A percentile compares a stretch with the other conserved stretches of the same genome.
These are phyloP conservation scores for Diabrotica balteata DNA, from an alignment of 2,888 invertebrate genomes.

Conservation along the genomic window DNA sequence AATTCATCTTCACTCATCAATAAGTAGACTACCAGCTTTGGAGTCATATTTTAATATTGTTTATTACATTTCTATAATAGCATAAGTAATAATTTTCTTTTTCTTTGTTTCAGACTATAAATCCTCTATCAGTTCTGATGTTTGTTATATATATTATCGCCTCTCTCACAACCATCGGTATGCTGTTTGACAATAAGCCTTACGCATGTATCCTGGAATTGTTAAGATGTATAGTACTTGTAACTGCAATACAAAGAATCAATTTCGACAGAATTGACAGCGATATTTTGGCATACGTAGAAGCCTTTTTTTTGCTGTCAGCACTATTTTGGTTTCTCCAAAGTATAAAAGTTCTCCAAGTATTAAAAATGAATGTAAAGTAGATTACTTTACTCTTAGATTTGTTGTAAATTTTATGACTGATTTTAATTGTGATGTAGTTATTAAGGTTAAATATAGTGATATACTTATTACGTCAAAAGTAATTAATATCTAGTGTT, in stretches of 20 bases:
- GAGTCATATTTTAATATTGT: too few relatives aligned
- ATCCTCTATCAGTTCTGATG: constrained; percentile 65
- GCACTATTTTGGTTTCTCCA: constrained; percentile 72
- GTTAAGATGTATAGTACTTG: constrained; percentile 68
- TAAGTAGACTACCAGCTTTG: too few relatives aligned
- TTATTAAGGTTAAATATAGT: too few relatives aligned
- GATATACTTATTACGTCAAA: too few relatives aligned
- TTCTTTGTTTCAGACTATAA: constrained; percentile 67
- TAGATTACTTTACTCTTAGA: neutral
- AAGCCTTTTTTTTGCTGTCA: constrained; percentile 67
- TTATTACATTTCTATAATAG: too few relatives aligned
- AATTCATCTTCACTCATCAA: too few relatives aligned
- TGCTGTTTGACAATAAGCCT: constrained; percentile 73
- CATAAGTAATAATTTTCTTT: neutral
- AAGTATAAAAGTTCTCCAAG: constrained; percentile 66
- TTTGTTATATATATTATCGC: constrained; percentile 71
- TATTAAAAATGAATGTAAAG: constrained; percentile 44
- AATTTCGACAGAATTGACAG: constrained; percentile 58
- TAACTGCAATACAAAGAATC: constrained; percentile 60
- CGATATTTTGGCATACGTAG: constrained; percentile 61
- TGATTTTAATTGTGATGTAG: too few relatives aligned
- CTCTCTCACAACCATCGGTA: constrained; percentile 73
- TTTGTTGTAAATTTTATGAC: too few relatives aligned
- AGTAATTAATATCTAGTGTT: too few relatives aligned
- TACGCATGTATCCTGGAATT: constrained; percentile 71